Evolutionary conservation across 2,888 invertebrate genomes (phyloP), one percentile per base, ranked within the genome.

Genomic region (Cephus nigrinus): DNA sequence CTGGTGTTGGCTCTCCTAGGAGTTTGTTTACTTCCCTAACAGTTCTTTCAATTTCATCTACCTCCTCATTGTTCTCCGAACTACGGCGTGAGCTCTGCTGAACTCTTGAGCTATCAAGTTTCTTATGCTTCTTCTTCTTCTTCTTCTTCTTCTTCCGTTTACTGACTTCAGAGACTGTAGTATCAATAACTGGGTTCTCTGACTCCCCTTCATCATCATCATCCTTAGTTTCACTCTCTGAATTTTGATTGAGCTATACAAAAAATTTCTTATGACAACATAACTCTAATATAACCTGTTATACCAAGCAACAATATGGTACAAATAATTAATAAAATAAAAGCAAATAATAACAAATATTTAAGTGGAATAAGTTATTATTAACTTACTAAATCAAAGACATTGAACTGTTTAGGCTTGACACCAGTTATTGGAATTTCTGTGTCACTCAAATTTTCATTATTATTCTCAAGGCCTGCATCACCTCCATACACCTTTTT

Each of bases 161-260:
- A 4, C 92, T 91, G 55, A 93, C 92, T 79, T 93, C 93, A 0
- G 73, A 75, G 12, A 36, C 36, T 35, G 33, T 36, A 72, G 34
- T 74, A 4, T 75, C 76, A 55, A 80, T 75, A 0, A 55, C 93
- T 68, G 93, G 92, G 12, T 93, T 93, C 33, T 94, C 93, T 84
- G 92, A 92, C 84, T 94, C 94, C 36, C 94, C 94, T 87, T 94
- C 94, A 86, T 94, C 93, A 86, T 95, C 95, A 86, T 95, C 95
- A 86, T 95, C 95, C 88, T 95, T 94, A 11, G 94, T 94, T 90
- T 95, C 95, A 82, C 94, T 95, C 86, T 95, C 95, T 0, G 95
- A 95, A 84, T 94, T 93, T 86, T 95, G 94, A 90, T 95, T 95
- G 77, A 95, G 90, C 95, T 95, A 82, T 34, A 84, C 86, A 75